phyloP scores from a whole-genome alignment of 2,797 vertebrate species.

The Harpagifer antarcticus region DNA sequence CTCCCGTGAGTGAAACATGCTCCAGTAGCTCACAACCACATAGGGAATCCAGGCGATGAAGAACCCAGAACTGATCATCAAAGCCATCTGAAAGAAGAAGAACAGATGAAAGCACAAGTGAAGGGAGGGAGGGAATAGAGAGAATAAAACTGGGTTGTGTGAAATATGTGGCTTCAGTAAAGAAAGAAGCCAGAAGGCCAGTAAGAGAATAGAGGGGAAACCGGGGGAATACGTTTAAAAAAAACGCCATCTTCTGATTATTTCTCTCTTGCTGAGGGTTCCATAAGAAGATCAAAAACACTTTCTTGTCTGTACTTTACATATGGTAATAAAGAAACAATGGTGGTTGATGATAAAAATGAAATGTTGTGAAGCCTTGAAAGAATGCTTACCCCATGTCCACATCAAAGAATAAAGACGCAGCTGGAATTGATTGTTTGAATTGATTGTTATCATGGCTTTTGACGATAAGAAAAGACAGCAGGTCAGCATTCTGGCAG shows the following conservation, averaged over 20 bases:
- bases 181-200: neutral
- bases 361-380: neutral
- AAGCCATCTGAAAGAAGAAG: slow-evolving; percentile 78
- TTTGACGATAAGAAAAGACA: neutral
- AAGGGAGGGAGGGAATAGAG: neutral
- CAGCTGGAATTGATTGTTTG: neutral
- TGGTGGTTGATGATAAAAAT: neutral
- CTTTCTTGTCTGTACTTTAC: neutral
- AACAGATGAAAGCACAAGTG: neutral
- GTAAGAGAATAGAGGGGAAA: neutral
- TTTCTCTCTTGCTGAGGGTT: neutral
- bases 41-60: slow-evolving; percentile 87
- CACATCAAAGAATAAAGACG: neutral
- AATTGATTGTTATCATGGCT: neutral
- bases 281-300: neutral
- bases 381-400: neutral
- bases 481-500: neutral
- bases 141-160: neutral
- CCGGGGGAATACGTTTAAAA: too few relatives aligned
- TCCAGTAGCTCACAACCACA: slow-evolving; percentile 84
- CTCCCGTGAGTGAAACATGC: slow-evolving; percentile 74
- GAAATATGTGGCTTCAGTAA: neutral
- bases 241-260: neutral
- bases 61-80: slow-evolving; percentile 85
- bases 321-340: neutral